These are phyloP conservation scores for Peromyscus leucopus DNA, from an alignment of 2,113 vertebrate species.

Conservation along the genomic window DNA sequence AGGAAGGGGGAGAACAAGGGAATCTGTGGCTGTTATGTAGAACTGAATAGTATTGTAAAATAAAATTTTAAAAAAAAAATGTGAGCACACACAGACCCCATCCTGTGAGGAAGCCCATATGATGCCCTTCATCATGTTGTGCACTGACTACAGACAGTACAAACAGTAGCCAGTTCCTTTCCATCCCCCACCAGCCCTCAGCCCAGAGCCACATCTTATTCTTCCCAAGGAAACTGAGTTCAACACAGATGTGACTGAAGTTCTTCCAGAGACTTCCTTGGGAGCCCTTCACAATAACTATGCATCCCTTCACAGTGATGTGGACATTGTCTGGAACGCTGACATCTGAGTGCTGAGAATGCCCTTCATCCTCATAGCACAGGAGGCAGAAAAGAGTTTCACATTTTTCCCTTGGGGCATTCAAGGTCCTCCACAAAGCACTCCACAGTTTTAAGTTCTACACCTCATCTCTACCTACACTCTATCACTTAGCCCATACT, in stretches of 20 bases:
- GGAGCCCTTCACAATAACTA: background rate
- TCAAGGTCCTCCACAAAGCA: background rate
- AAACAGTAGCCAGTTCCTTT: background rate
- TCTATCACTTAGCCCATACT: background rate
- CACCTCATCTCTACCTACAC: background rate
- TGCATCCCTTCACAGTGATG: background rate
- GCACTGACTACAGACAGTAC: too few relatives aligned
- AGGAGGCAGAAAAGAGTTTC: background rate
- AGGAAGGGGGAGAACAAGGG: too few relatives aligned
- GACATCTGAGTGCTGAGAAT: background rate
- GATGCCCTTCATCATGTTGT: background rate
- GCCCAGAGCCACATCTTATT: background rate
- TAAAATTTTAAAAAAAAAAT: too few relatives aligned
- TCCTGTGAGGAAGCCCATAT: background rate
- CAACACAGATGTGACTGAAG: background rate
- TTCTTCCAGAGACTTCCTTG: background rate
- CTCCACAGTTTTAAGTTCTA: slow-evolving; percentile 28
- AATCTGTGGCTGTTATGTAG: too few relatives aligned
- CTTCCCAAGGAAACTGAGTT: background rate
- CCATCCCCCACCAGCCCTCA: background rate
- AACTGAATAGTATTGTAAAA: too few relatives aligned
- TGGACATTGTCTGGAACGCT: background rate
- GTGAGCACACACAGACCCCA: background rate
- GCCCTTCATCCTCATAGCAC: background rate
- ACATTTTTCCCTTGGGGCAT: background rate